Evolutionary conservation across 2,888 invertebrate species (phyloP), one percentile per base, ranked within the genome.

Genomic region (Trissolcus japonicus): DNA sequence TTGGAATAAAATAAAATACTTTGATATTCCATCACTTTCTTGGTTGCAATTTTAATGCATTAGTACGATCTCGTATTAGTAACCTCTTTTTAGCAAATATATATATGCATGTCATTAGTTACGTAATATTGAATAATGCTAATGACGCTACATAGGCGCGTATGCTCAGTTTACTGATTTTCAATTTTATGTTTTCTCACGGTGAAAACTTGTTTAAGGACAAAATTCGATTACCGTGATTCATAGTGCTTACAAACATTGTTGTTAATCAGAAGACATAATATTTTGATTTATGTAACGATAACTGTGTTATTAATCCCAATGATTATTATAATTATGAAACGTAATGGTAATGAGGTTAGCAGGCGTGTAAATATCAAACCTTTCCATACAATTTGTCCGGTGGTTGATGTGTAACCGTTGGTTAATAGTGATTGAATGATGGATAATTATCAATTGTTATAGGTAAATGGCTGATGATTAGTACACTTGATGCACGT

Each of bases 91-190:
- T n/a, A 16, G 50, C 51, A 50, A 51, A 51, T 43, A 61, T 55
- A 21, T 55, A 40, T 16, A 48, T 46, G n/a, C n/a, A 50, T 56
- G 56, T 69, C 56, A 43, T 48, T 40, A 13, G 9, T 69, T 69
- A 56, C 56, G 62, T 62, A 62, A 69, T 56, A 62, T 61, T 69
- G 67, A 67, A 51, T 67, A 57, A 67, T 59, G 67, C 35, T 67
- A 67, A 67, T 67, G 54, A 21, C 40, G 19, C 2, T 35, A 35
- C 35, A 35, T 7, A 35, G 11, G 59, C 25, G 59, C 53, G 60
- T 60, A 68, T 60, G 60, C 43, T 60, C 29, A 35, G 46, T 67
- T 68, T 55, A 54, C 19, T 25, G 16, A 56, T 68, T 68, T 68
- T 60, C 29, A 46, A 29, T 68, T 68, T 68, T 60, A 68, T 54